Evolutionary conservation across 2,888 invertebrate genomes (phyloP), one percentile per base, ranked within the genome.

Genomic region (Dinocampus coccinellae): DNA sequence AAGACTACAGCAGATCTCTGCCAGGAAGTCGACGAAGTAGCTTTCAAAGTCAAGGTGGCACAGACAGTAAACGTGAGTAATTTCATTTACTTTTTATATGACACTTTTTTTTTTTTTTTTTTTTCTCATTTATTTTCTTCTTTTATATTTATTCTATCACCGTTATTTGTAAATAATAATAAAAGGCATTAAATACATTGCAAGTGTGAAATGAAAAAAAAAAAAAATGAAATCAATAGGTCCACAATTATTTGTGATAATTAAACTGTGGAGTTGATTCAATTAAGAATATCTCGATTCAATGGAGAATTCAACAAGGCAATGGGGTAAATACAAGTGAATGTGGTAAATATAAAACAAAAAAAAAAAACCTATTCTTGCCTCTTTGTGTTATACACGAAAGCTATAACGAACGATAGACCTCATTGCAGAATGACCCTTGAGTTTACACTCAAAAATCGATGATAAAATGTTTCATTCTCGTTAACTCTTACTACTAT

Each of bases 1-100:
- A 94, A 86, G 95, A 95, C 88, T 95, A 95, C 87, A 95, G 95
- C 24, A 91, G 94, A 81, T 95, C 95, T 3, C 88, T 96, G 79
- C 96, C 96, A 0, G 95, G 95, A 9, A 95, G 95, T 13, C 90
- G 95, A 70, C 90, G 95, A 66, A 95, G 95, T 36, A 95, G 95
- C 24, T 95, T 96, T 85, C 95, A 95, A 80, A 87, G 87, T 69
- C 87, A 85, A 67, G 77, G 75, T 10, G 87, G 84, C 16, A 83
- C 83, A 0, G 87, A 87, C 52, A 86, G 85, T 70, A 87, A 87
- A 83, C 84, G 87, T 87, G 73, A 81, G 69, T 58, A n/a, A 11
- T 13, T 58, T 34, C 0, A 26, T 61, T 47, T 1, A n/a, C 20
- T 20, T 39, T 29, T 55, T 1, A 47, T 58, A n/a, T n/a, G n/a